Evolutionary conservation across 2,113 vertebrate species (phyloP), one percentile per base, ranked within the genome.

Genomic region (Manacus vitellinus): DNA sequence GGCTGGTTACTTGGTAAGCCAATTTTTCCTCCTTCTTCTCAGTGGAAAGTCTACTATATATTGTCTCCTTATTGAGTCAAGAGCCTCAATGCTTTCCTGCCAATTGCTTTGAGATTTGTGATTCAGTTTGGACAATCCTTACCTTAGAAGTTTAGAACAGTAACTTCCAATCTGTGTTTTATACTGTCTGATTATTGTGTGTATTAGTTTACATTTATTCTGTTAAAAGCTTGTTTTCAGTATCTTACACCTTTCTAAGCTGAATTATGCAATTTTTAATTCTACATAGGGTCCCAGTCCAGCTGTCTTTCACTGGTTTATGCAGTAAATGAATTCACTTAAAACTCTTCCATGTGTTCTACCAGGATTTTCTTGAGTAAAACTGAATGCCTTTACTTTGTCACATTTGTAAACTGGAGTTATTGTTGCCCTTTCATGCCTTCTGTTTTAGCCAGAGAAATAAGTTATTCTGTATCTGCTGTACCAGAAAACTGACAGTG

Each of bases 1-100:
- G 98, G 99, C 71, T 99, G 99, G 99, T 97, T 99, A 47, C 98
- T 99, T 75, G 99, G 99, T 99, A 97, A 98, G 98, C 97, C 47
- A 49, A 11, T 51, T 94, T 90, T 89, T 82, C 44, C n/a, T 74
- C 3, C 1, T n/a, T 86, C 24, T 39, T 90, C 72, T 81, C 46
- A 63, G 25, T 30, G 33, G 62, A 31, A 78, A 73, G 23, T 75
- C 39, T 51, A 1, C 61, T 73, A 28, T 10, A 6, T 14, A 8
- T 37, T 10, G 14, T 22, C 52, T 73, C 17, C 18, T 77, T 33
- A 14, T 22, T 46, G 41, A 44, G 7, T 25, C 35, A 51, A 21
- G 52, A 81, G 61, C n/a, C 31, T 74, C 46, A 52, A 28, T 27
- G 43, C 47, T 85, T 66, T 75, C 68, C 46, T 87, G 33, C 20